These are phyloP conservation scores for Clavelina lepadiformis DNA, from an alignment of 23 tunicate genomes.

Conservation along the genomic window DNA sequence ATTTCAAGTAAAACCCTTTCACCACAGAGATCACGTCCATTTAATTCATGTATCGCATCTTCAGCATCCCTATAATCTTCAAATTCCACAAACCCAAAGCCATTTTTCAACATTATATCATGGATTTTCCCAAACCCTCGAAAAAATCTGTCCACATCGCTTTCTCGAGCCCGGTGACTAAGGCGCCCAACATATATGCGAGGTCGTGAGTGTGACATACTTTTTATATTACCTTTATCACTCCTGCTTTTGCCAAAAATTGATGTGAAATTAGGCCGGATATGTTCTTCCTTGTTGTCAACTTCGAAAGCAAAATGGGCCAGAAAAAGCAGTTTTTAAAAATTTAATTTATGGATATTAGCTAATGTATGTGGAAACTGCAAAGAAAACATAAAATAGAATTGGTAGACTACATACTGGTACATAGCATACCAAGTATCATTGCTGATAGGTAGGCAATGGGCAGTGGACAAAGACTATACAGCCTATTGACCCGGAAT, in stretches of 20 bases:
- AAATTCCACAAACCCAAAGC: constrained; percentile 90
- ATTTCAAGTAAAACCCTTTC: constrained; percentile 84
- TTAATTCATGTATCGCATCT: constrained; percentile 89
- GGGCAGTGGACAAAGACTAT: too few relatives aligned
- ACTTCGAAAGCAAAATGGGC: too few relatives aligned
- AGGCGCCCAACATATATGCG: constrained; percentile 86
- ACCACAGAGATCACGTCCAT: constrained; percentile 82
- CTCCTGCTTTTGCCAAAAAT: background rate
- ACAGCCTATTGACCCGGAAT: too few relatives aligned
- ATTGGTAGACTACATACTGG: too few relatives aligned
- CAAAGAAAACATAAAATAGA: too few relatives aligned
- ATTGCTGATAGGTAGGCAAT: too few relatives aligned
- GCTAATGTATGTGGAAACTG: too few relatives aligned
- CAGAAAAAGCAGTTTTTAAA: too few relatives aligned
- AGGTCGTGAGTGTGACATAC: constrained; percentile 42
- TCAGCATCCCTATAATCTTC: constrained; percentile 91
- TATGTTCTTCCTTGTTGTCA: too few relatives aligned
- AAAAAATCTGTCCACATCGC: constrained; percentile 84
- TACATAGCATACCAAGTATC: too few relatives aligned
- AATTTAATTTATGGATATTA: too few relatives aligned
- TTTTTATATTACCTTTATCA: background rate
- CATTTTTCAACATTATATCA: constrained; percentile 91
- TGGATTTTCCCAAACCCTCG: constrained; percentile 80
- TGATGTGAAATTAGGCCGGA: too few relatives aligned
- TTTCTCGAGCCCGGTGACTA: constrained; percentile 82